Evolutionary conservation across 2,888 invertebrate genomes (phyloP), one percentile per base, ranked within the genome.

Genomic region (Drosophila affinis): DNA sequence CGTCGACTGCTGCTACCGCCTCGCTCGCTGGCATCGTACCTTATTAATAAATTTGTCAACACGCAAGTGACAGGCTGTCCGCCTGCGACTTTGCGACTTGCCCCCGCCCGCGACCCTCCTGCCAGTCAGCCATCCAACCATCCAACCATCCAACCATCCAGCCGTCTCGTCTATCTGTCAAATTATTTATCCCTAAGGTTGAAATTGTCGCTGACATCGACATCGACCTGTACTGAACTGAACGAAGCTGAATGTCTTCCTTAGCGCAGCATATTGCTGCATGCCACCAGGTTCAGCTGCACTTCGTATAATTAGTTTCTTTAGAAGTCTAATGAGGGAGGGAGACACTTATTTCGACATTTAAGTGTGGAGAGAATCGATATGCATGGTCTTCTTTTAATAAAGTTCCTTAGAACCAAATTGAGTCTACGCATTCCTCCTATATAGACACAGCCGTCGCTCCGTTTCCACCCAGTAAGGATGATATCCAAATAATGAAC

Each of bases 21-120:
- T 39, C 34, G n/a, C n/a, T 21, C 21, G 21, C 21, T 21, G 21
- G 21, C 21, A 39, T n/a, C 90, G 84, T 84, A 83, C 89, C 90
- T 90, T 90, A 91, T 91, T 90, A 90, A 90, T 90, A 90, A 90
- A 90, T 90, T 90, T 90, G 90, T 90, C 90, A 90, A 89, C 90
- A 90, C 90, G 81, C 87, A 81, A 84, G 75, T 88, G 89, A 89
- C 89, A 87, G 89, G 75, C 89, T 86, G 87, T 84, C 89, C 82
- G 80, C 78, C 81, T 84, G 84, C 54, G 79, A 77, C 79, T 34
- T 12, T 84, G 84, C 54, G 79, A 77, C 79, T 34, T 12, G 29
- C 56, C 56, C 56, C 75, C 29, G 29, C 27, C 7, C 6, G 7
- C 29, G 7, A 2, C 27, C 27, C 27, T 9, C 7, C 29, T 29